Conservation (phyloP, 2,113 vertebrate species). For the Mormyrus lacerda region DNA sequence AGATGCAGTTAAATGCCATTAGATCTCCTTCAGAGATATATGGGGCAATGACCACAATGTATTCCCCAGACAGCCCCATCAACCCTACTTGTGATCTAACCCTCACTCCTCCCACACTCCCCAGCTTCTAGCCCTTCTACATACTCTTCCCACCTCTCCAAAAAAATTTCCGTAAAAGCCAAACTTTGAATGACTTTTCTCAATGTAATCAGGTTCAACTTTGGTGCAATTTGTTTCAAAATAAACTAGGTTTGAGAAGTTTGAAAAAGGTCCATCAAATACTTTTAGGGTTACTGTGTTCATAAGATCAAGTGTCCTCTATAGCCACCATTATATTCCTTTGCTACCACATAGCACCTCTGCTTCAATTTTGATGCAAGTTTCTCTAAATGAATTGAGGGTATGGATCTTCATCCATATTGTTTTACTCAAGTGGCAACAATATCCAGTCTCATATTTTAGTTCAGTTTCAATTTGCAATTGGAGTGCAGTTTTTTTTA, state of each 20-base stretch:
- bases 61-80: background rate
- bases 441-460: background rate
- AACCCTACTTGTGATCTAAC: background rate
- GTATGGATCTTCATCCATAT: background rate
- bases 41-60: background rate
- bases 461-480: background rate
- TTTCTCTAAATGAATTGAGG: background rate
- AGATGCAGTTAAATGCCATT: background rate
- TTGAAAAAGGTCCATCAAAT: background rate
- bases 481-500: background rate
- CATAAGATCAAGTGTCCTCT: background rate
- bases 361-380: background rate
- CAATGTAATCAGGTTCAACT: background rate
- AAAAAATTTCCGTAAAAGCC: background rate
- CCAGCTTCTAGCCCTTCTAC: background rate
- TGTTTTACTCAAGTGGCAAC: background rate
- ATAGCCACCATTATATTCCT: background rate
- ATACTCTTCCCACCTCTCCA: background rate
- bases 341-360: background rate
- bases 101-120: background rate
- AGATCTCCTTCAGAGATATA: background rate
- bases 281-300: background rate
- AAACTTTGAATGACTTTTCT: background rate
- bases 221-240: background rate
- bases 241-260: background rate